Base-by-base conservation (phyloP, 1,140 invertebrate species). In the Stratiolaelaps scimitus region DNA sequence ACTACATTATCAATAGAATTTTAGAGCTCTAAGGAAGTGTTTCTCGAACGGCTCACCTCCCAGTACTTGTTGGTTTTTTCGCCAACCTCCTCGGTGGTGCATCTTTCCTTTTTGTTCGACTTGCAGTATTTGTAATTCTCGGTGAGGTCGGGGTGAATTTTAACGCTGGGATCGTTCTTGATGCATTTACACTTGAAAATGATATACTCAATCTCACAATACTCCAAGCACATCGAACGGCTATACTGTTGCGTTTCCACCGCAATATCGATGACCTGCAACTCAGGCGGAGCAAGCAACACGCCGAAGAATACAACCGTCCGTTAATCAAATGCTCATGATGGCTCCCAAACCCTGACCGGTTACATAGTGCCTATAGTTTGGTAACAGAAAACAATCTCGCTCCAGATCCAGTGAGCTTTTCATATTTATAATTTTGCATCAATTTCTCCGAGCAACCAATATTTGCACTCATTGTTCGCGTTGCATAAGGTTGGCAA, bases 81-180 rank as follows among this genome's bases (percentile, higher is more conserved):
- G 2, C 26, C 1, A 15, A 60, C 15, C 4, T 15, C 53, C 15
- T 23, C 10, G 15, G n/a, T 26, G 23, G 34, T 34, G 23, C 53
- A 60, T 60, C 26, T 26, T 15, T n/a, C 2, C 26, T 60, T 60
- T 10, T 34, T 60, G 2, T 15, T 15, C 15, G 53, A 29, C 20
- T 23, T 60, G 20, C 53, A 60, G 34, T 60, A 60, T 34, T 60
- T 60, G 53, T 60, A 60, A 23, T 60, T 34, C 53, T 60, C 53
- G 17, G 34, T 34, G 26, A 60, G 23, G 4, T 60, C 53, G 1
- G 53, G 15, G 53, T 60, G 1, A 17, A 60, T 29, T 34, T 60
- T 60, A 1, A 34, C 53, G 53, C 17, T 34, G 10, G 53, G 53
- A 23, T 60, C 53, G 6, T 19, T 15, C 10, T 60, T 17, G 53